Conservation (phyloP, 1,140 invertebrate species). For the Ceratina australensis region DNA sequence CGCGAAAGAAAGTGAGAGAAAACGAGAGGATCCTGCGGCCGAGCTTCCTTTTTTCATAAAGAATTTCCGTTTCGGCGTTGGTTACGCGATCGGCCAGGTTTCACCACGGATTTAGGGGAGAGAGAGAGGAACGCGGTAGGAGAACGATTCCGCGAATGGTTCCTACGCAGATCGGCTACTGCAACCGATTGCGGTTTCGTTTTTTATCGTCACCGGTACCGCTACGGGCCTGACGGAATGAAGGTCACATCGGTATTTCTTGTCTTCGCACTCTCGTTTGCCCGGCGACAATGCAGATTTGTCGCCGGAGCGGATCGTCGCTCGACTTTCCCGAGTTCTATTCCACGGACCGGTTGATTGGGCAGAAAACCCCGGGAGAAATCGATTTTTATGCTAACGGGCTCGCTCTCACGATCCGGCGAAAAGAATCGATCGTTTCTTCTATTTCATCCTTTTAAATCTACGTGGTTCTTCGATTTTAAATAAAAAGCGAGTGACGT, state of each 20-base stretch:
- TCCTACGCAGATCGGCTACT: conserved; percentile 41
- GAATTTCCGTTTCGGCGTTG: not conserved
- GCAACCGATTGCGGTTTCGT: conserved; percentile 50
- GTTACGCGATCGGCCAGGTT: not conserved
- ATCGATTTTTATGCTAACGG: conserved; percentile 47
- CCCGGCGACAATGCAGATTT: conserved; percentile 49
- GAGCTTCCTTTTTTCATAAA: not conserved
- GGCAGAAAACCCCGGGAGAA: conserved; percentile 43
- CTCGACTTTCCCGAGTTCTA: conserved; percentile 48
- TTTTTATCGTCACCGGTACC: conserved; percentile 45
- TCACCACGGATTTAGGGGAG: conserved; percentile 32
- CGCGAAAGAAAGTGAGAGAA: conserved; percentile 19
- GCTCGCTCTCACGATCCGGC: conserved; percentile 24
- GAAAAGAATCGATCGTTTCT: conserved; percentile 7
- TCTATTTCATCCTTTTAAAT: not conserved
- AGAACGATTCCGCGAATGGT: conserved; percentile 32
- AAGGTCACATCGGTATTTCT: conserved; percentile 63
- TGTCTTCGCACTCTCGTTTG: conserved; percentile 59
- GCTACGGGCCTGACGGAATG: conserved; percentile 48
- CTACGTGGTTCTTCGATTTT: not conserved
- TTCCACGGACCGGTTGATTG: conserved; percentile 33
- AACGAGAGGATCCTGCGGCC: conserved; percentile 16
- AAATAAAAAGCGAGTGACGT: not conserved
- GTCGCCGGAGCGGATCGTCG: conserved; percentile 43
- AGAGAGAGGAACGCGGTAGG: not conserved